Percentiles rank a stretch among this genome's conserved stretches.
Evolutionary conservation across 2,113 vertebrate species (phyloP).

Genomic region (Vidua macroura): DNA sequence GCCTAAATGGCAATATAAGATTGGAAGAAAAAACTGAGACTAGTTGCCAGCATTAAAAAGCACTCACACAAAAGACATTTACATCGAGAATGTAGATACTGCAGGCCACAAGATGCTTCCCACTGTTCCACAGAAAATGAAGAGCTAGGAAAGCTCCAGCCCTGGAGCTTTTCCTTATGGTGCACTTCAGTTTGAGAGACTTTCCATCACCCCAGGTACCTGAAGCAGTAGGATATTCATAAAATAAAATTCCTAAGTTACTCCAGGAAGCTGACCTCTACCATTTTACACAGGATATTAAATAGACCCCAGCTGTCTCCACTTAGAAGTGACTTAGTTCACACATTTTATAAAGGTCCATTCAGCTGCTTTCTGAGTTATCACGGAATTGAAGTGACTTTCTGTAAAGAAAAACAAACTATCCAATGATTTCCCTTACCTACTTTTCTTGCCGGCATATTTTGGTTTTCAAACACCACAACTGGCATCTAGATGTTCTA

Average conservation of each 20-base stretch:
- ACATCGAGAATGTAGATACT: fast-evolving
- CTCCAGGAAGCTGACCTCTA: constrained; percentile 56
- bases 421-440: not conserved
- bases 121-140: not conserved
- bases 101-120: not conserved
- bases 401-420: not conserved
- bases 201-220: not conserved
- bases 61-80: not conserved
- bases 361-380: not conserved
- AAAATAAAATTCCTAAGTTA: constrained; percentile 44
- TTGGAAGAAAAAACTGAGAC: not conserved
- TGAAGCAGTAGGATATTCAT: not conserved
- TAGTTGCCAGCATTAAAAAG: not conserved
- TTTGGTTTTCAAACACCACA: not conserved
- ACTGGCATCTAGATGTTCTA: not conserved
- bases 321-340: constrained; percentile 50
- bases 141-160: not conserved
- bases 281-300: constrained; percentile 56
- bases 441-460: not conserved
- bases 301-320: constrained; percentile 58
- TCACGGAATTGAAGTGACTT: not conserved
- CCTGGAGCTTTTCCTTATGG: not conserved
- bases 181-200: fast-evolving
- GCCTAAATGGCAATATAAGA: not conserved
- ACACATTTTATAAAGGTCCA: constrained; percentile 19